These are phyloP conservation scores for Palythoa grandis DNA, from an alignment of 92 coral and sea anemone genomes.

Conservation along the genomic window DNA sequence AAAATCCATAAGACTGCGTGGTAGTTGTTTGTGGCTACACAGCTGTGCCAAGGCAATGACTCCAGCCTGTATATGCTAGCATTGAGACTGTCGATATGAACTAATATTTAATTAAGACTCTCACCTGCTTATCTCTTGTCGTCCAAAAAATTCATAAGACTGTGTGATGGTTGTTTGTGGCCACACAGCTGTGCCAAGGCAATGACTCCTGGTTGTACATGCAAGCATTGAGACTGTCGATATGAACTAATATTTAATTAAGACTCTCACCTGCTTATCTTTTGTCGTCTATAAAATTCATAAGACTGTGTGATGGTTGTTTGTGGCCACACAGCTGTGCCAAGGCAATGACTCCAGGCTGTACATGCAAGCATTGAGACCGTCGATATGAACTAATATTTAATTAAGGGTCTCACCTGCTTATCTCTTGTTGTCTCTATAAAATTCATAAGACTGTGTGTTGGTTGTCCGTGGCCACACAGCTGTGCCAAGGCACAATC, in stretches of 20 bases:
- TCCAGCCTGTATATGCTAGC: slow-evolving; percentile 87
- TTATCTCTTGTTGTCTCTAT: no score
- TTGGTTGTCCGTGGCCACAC: no score
- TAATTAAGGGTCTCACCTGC: no score
- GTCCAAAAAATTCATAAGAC: slow-evolving; percentile 74
- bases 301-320: not conserved
- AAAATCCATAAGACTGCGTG: slow-evolving; percentile 71
- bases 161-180: slow-evolving; percentile 67
- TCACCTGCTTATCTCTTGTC: slow-evolving; percentile 90
- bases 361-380: no score
- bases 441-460: no score
- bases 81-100: slow-evolving; percentile 68
- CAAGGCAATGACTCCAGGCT: no score
- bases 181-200: slow-evolving; percentile 84
- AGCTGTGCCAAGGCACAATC: no score
- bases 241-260: no score
- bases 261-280: no score
- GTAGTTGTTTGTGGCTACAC: slow-evolving; percentile 72
- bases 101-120: not conserved
- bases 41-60: slow-evolving; percentile 79
- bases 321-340: no score
- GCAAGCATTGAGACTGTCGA: slow-evolving; percentile 91
- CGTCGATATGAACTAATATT: no score
- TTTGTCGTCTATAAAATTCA: no score
- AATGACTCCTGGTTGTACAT: slow-evolving; percentile 79